A percentile compares a stretch with the other conserved stretches of the same genome.
Conservation (phyloP, 2,888 invertebrate species). For the Aspidiotus destructor region DNA sequence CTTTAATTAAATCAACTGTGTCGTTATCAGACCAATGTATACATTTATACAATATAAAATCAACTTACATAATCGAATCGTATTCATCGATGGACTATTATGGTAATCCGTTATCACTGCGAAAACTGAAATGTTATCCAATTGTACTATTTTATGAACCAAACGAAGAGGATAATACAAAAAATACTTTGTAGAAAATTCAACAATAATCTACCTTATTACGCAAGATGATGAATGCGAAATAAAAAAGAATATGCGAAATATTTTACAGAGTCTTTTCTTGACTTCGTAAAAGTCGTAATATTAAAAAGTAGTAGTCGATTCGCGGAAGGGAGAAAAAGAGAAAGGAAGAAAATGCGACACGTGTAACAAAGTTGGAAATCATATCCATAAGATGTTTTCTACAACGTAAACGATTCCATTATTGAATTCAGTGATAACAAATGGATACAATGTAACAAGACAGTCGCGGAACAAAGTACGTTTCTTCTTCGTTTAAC, state of each 20-base stretch:
- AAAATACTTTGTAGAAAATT: too few species aligned
- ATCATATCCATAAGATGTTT: neutral
- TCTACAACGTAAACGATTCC: conserved; percentile 1
- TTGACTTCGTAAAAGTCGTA: too few species aligned
- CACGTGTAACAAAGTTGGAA: neutral
- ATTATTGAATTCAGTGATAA: conserved; percentile 18
- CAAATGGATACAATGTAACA: conserved; percentile 14
- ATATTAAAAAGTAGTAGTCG: too few species aligned
- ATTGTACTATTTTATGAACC: neutral
- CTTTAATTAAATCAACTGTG: neutral
- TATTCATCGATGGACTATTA: neutral
- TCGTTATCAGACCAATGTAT: neutral
- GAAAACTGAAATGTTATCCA: neutral
- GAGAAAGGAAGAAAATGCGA: neutral
- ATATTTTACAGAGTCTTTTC: too few species aligned
- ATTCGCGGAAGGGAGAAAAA: neutral
- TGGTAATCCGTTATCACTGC: neutral
- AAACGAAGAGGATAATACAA: too few species aligned
- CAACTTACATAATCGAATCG: neutral
- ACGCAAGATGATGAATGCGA: too few species aligned
- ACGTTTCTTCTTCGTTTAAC: conserved; percentile 13
- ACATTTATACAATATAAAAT: neutral
- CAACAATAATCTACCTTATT: too few species aligned
- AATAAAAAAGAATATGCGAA: too few species aligned
- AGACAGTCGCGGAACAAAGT: neutral